Conservation (phyloP, 2,113 vertebrate species). For the Microtus montanus region DNA sequence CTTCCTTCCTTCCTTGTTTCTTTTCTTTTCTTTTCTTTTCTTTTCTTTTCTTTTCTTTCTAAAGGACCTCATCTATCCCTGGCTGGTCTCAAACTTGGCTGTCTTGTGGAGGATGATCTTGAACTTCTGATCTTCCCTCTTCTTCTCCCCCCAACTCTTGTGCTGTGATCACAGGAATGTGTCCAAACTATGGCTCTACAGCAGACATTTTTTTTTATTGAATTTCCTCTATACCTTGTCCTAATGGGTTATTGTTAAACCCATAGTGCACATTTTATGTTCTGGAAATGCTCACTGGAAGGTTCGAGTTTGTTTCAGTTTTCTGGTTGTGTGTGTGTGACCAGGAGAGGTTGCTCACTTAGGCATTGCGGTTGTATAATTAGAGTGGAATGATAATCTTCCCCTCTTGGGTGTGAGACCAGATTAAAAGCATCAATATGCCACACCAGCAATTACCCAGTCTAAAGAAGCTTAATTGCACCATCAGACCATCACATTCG, state of each 20-base stretch:
- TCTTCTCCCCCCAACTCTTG: too few species aligned
- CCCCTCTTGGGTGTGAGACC: background rate
- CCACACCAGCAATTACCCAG: background rate
- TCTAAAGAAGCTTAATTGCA: constrained; percentile 32
- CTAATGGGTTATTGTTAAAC: background rate
- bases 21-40: too few species aligned
- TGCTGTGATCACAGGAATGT: background rate
- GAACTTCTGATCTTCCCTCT: background rate
- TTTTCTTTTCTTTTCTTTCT: too few species aligned
- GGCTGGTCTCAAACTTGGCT: background rate
- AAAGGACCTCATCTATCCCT: background rate
- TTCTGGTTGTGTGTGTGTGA: background rate
- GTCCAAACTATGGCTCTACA: background rate
- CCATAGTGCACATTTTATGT: background rate
- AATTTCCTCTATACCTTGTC: background rate
- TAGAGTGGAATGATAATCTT: constrained; percentile 11
- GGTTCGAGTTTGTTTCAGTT: constrained; percentile 9
- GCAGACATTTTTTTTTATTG: background rate
- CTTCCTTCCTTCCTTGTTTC: too few species aligned
- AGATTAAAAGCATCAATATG: background rate
- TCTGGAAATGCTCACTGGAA: background rate
- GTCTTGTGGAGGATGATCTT: background rate
- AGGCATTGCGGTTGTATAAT: constrained; percentile 30
- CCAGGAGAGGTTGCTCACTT: background rate
- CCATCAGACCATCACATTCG: background rate